Evolutionary conservation across 2,888 invertebrate genomes (phyloP).

Genomic region (Clepsis dumicolana): DNA sequence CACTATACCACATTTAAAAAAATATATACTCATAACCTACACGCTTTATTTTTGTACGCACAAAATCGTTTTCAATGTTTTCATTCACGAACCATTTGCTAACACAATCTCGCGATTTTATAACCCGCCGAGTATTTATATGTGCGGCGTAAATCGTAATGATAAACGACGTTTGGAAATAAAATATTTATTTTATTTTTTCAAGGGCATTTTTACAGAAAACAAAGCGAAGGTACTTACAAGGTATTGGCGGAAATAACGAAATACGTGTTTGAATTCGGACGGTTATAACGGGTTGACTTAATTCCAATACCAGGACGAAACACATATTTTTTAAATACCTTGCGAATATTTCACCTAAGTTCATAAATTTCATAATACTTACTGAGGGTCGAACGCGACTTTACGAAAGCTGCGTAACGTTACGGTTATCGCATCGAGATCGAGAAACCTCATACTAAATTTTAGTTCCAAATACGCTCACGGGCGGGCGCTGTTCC

Average conservation of each 20-base stretch:
- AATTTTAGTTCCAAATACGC: too few species aligned
- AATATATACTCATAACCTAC: not conserved
- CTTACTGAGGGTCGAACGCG: too few species aligned
- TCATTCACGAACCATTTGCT: constrained; percentile 27
- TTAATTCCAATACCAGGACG: too few species aligned
- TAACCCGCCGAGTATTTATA: constrained; percentile 25
- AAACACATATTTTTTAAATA: too few species aligned
- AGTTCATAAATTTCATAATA: too few species aligned
- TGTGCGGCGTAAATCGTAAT: constrained; percentile 20
- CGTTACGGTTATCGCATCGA: too few species aligned
- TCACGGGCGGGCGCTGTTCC: too few species aligned
- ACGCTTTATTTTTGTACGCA: constrained; percentile 8
- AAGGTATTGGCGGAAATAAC: not conserved
- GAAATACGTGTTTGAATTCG: too few species aligned
- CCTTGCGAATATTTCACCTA: too few species aligned
- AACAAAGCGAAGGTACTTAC: not conserved
- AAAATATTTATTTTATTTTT: constrained; percentile 5
- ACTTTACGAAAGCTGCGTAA: too few species aligned
- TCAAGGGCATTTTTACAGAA: not conserved
- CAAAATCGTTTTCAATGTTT: constrained; percentile 32
- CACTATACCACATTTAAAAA: not conserved
- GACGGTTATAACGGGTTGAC: too few species aligned
- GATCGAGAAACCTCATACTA: too few species aligned
- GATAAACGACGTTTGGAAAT: constrained; percentile 14
- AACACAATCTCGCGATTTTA: constrained; percentile 28